Base-by-base conservation (phyloP, 2,888 invertebrate genomes). In the Girardia tigrina region DNA sequence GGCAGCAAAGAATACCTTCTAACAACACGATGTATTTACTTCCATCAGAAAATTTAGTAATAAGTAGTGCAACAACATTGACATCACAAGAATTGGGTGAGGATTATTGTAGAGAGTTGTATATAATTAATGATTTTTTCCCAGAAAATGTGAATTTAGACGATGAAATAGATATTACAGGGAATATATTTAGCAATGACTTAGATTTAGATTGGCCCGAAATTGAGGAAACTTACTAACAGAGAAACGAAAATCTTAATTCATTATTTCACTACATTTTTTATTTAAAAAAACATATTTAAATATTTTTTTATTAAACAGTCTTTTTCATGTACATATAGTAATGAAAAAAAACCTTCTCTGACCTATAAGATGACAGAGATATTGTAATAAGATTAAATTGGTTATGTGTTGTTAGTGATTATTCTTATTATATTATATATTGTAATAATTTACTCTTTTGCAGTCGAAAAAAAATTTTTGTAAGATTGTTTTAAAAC, bases 101-200 rank as follows among this genome's bases (percentile, higher is more conserved):
- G 56, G 56, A 56, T 56, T 56, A 56, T 56, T 56, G 56, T 56
- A 56, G 56, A 56, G 56, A 56, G 56, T 56, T 56, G 56, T 56
- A 56, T 56, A 56, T 56, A 8, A 56, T 56, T 56, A 56, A 56
- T 56, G 56, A 56, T 56, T 56, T 56, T 56, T 56, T 56, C 56
- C 56, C 56, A 56, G 56, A 56, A 56, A 56, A 4, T 56, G 56
- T 56, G 23, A 56, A 56, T n/a, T 20, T 56, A 56, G 56, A 56
- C n/a, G 56, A 56, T 56, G 56, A 56, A 56, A 56, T 56, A 20
- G 56, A 56, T 56, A 56, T 56, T 12, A 56, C 56, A 56, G 56
- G 56, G 2, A 56, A 56, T 56, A 56, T 56, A 20, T 56, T 56
- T 56, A 56, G 56, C 56, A 56, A 56, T 56, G 56, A 56, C 23